Base-by-base conservation (phyloP, 2,797 vertebrate genomes). In the Enteromius paludinosus region DNA sequence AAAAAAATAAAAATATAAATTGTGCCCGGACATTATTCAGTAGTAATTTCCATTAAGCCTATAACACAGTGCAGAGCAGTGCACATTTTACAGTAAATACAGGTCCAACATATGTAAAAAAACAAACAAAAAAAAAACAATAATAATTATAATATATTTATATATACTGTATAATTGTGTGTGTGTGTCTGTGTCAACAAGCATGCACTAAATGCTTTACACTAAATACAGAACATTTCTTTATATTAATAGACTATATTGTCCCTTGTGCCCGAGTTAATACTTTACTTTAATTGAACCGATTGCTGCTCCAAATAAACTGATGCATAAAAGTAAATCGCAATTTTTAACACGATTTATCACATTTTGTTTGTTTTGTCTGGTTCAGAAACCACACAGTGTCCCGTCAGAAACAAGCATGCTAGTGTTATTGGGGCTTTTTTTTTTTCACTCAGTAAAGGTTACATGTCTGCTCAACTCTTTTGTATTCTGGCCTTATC, bases 401-500 rank as follows among this genome's bases (percentile, higher is more conserved):
- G 62, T 30, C 17, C 65, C 12, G 2, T 56, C 66, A n/a, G 30
- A 79, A 49, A 72, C 10, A 28, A 38, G 43, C 72, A 47, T 49
- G 17, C 30, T 30, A 7, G 54, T 65, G 68, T 77, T 61, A 76
- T 79, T 85, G 17, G 68, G 41, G n/a, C 17, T 56, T 43, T 78
- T 18, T 66, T 35, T 72, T 28, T 30, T 35, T 64, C 23, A 7
- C 25, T 25, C 70, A 35, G 59, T 87, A 80, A 88, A 84, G 79
- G 78, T 85, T 86, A 83, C 81, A 56, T 23, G 80, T 66, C 43
- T 83, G 45, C 82, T 84, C 82, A 59, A 69, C 74, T 85, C 83
- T 83, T 87, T 85, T 89, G 89, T 90, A 90, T 94, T 91, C 90
- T 81, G 82, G 83, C 83, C 83, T 83, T 78, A 82, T 92, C 91